Evolutionary conservation across 2,113 vertebrate genomes (phyloP).

Genomic region (Numenius arquata): DNA sequence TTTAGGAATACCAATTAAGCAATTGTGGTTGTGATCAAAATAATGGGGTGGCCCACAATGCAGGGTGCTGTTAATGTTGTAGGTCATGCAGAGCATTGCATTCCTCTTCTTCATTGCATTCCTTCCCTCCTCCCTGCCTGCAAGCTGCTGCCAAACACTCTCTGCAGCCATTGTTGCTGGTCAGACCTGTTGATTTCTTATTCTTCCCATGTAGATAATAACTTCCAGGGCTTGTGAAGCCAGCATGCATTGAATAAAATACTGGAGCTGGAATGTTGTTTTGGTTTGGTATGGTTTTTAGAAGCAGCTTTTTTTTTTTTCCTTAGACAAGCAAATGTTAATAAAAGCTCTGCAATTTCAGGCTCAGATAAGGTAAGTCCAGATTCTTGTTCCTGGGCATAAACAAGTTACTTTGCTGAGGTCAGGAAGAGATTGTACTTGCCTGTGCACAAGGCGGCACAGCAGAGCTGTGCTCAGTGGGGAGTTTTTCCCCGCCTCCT

Average conservation of each 20-base stretch:
- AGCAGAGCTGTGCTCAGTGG: neutral
- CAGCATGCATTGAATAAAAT: slow-evolving; percentile 39
- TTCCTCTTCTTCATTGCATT: slow-evolving; percentile 43
- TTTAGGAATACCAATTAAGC: slow-evolving; percentile 41
- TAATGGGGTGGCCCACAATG: slow-evolving; percentile 27
- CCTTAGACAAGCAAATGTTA: neutral
- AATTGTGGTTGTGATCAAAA: slow-evolving; percentile 37
- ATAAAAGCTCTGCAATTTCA: slow-evolving; percentile 9
- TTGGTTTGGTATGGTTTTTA: slow-evolving; percentile 30
- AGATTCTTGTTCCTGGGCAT: neutral
- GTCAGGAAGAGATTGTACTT: neutral
- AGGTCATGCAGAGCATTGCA: slow-evolving; percentile 1
- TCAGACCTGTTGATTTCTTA: slow-evolving; percentile 67
- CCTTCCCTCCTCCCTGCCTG: slow-evolving; percentile 49
- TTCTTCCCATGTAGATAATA: slow-evolving; percentile 68
- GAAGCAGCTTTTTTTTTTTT: neutral
- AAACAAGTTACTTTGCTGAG: neutral
- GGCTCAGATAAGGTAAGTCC: neutral
- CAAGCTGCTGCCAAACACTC: slow-evolving; percentile 56
- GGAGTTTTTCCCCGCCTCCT: neutral
- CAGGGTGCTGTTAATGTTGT: slow-evolving; percentile 35
- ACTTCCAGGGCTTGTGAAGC: slow-evolving; percentile 57
- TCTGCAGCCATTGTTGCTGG: slow-evolving; percentile 63
- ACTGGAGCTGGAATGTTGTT: slow-evolving; percentile 44
- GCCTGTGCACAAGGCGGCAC: neutral